Evolutionary conservation across 1,140 invertebrate genomes (phyloP).

Genomic region (Nephila pilipes): DNA sequence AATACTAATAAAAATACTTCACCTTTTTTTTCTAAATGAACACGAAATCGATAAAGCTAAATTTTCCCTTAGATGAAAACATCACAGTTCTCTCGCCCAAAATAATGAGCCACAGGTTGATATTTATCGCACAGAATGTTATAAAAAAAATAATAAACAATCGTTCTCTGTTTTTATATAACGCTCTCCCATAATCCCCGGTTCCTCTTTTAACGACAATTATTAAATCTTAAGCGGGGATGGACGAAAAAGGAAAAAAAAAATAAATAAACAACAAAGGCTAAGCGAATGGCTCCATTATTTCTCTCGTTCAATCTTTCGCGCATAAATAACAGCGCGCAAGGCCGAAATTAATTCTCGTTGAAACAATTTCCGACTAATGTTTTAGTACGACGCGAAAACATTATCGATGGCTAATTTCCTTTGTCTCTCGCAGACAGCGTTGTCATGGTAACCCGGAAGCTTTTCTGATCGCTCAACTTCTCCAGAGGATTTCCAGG

Average conservation of each 20-base stretch:
- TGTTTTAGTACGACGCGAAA: constrained; percentile 49
- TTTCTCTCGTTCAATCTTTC: not conserved
- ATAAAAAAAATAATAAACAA: constrained; percentile 12
- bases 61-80: not conserved
- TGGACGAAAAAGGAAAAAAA: not conserved
- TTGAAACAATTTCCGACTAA: constrained; percentile 71
- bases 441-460: constrained; percentile 49
- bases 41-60: not conserved
- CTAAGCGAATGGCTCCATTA: not conserved
- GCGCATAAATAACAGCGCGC: constrained; percentile 53
- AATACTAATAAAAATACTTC: not conserved
- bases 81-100: not conserved
- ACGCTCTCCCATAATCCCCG: not conserved
- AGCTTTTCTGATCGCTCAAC: constrained; percentile 44
- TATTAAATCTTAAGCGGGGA: constrained; percentile 31
- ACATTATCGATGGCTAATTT: constrained; percentile 72
- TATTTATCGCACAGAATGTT: constrained; percentile 11
- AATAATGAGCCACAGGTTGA: constrained; percentile 49
- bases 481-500: not conserved
- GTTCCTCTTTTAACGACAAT: constrained; percentile 36
- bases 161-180: not conserved
- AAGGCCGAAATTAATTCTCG: constrained; percentile 68
- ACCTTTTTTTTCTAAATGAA: not conserved
- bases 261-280: constrained; percentile 1
- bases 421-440: constrained; percentile 58